These are phyloP conservation scores for Meteorus colon DNA, from an alignment of 2,888 invertebrate genomes.

Conservation along the genomic window DNA sequence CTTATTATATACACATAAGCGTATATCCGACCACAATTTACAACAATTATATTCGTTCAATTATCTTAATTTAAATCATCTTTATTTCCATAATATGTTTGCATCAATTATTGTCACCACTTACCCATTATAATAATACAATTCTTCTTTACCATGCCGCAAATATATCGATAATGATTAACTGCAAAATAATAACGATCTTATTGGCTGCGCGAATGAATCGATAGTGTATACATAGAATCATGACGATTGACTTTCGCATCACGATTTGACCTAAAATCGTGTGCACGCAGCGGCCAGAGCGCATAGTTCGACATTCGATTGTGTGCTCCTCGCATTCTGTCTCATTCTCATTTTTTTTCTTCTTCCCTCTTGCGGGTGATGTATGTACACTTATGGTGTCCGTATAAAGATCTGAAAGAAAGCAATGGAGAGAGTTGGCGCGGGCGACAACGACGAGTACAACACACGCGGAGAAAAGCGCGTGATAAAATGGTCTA, in stretches of 20 bases:
- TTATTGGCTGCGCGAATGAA: background rate
- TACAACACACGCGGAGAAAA: slow-evolving; percentile 14
- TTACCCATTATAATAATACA: background rate
- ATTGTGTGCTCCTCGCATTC: slow-evolving; percentile 53
- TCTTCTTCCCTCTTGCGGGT: slow-evolving; percentile 13
- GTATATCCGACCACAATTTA: background rate
- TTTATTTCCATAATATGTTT: background rate
- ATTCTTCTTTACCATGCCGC: background rate
- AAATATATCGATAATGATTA: background rate
- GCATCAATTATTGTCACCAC: background rate
- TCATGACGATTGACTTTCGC: slow-evolving; percentile 68
- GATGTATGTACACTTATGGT: slow-evolving; percentile 2
- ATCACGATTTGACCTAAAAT: slow-evolving; percentile 72
- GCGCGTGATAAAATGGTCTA: slow-evolving; percentile 28
- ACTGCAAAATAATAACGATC: background rate
- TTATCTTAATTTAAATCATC: background rate
- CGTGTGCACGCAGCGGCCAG: background rate
- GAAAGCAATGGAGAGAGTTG: slow-evolving; percentile 28
- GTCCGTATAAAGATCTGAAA: slow-evolving; percentile 10
- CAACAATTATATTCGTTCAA: background rate
- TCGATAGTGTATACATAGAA: slow-evolving; percentile 45
- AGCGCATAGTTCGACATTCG: slow-evolving; percentile 59
- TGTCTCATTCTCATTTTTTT: slow-evolving; percentile 48
- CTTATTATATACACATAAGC: background rate
- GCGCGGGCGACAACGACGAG: slow-evolving; percentile 16